These are phyloP conservation scores for Tetrapedia diversipes DNA, from an alignment of 2,888 invertebrate species.

Conservation along the genomic window DNA sequence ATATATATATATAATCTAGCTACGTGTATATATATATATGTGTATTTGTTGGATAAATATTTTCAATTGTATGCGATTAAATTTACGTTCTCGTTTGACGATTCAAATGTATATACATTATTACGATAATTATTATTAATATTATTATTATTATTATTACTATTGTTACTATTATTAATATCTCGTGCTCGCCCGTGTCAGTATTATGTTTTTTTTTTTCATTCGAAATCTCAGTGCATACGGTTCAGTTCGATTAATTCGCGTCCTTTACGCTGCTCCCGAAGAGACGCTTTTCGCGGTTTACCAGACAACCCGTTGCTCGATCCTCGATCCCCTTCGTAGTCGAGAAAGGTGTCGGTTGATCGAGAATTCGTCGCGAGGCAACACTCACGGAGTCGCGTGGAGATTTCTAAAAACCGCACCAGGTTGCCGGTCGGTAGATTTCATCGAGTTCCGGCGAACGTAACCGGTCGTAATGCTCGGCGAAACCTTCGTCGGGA, in stretches of 20 bases:
- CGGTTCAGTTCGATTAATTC: constrained; percentile 12
- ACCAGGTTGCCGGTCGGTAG: neutral
- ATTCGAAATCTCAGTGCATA: constrained; percentile 17
- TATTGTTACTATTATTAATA: constrained; percentile 15
- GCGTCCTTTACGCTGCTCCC: neutral
- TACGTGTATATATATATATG: neutral
- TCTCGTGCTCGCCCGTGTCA: constrained; percentile 46
- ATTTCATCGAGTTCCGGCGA: constrained; percentile 1
- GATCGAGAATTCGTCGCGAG: neutral
- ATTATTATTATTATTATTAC: constrained; percentile 17
- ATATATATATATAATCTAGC: neutral
- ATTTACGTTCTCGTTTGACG: constrained; percentile 36
- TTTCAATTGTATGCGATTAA: constrained; percentile 33
- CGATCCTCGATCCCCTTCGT: neutral
- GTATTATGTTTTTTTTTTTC: constrained; percentile 53
- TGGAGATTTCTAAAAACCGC: neutral
- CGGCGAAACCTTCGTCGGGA: constrained; percentile 5
- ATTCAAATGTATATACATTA: constrained; percentile 38
- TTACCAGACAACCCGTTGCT: neutral
- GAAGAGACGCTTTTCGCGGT: neutral
- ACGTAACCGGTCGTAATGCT: neutral
- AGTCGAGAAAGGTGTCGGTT: neutral
- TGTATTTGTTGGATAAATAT: constrained; percentile 37
- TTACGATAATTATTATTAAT: constrained; percentile 8
- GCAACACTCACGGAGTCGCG: constrained; percentile 4